A percentile compares a stretch with the other conserved stretches of the same genome.
These are phyloP conservation scores for Ooceraea biroi DNA, from an alignment of 1,140 invertebrate genomes.

Conservation along the genomic window DNA sequence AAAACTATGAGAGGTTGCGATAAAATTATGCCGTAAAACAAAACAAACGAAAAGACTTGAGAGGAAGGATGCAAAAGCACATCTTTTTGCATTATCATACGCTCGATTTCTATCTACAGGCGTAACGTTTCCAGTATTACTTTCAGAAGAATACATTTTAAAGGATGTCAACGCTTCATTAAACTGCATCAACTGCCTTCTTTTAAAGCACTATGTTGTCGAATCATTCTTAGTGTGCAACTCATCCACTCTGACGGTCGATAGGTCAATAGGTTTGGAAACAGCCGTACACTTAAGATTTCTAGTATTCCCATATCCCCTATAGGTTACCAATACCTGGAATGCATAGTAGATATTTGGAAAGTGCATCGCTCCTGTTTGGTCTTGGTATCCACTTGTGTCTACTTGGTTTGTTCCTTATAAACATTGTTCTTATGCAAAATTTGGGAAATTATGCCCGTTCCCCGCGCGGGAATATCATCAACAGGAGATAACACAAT, in stretches of 20 bases:
- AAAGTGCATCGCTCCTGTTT: slow-evolving; percentile 60
- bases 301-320: slow-evolving; percentile 46
- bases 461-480: slow-evolving; percentile 31
- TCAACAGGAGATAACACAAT: slow-evolving; percentile 38
- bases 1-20: not conserved
- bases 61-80: slow-evolving; percentile 1
- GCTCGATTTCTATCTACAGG: slow-evolving; percentile 17
- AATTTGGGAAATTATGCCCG: slow-evolving; percentile 20
- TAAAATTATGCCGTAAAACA: slow-evolving; percentile 1
- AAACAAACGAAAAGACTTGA: not conserved
- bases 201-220: slow-evolving; percentile 41
- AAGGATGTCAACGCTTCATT: slow-evolving; percentile 43
- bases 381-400: slow-evolving; percentile 60
- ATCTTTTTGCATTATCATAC: not conserved
- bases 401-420: slow-evolving; percentile 56
- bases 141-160: slow-evolving; percentile 56
- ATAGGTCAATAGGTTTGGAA: slow-evolving; percentile 41
- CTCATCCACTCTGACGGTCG: slow-evolving; percentile 31
- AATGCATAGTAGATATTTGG: slow-evolving; percentile 70
- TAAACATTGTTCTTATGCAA: slow-evolving; percentile 35
- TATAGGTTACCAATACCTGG: slow-evolving; percentile 67
- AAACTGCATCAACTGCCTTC: slow-evolving; percentile 44
- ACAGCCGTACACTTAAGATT: slow-evolving; percentile 42
- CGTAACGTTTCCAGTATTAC: slow-evolving; percentile 14
- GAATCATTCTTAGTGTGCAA: slow-evolving; percentile 39